These are phyloP conservation scores for Chromoteleia sp. DNA, from an alignment of 2,888 invertebrate genomes.

Conservation along the genomic window DNA sequence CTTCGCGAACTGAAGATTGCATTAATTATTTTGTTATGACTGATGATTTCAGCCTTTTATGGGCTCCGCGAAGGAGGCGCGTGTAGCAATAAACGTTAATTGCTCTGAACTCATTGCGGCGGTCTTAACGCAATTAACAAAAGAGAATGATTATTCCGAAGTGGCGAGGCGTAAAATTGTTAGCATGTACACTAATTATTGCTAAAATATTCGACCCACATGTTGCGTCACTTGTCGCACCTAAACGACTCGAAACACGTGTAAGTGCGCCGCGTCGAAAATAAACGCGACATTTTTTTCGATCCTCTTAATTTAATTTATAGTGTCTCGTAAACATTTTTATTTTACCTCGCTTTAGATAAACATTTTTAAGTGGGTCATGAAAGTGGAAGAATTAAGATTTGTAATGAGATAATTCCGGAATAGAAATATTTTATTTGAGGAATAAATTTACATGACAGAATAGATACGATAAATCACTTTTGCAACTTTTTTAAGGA, in stretches of 20 bases:
- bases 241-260: slow-evolving; percentile 37
- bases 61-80: slow-evolving; percentile 48
- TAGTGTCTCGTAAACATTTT: slow-evolving; percentile 15
- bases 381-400: background rate
- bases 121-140: slow-evolving; percentile 76
- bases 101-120: slow-evolving; percentile 74
- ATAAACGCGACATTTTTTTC: slow-evolving; percentile 5
- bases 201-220: slow-evolving; percentile 82
- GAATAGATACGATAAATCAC: no score
- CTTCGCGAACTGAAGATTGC: background rate
- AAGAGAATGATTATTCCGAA: slow-evolving; percentile 70
- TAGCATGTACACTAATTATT: slow-evolving; percentile 77
- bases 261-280: slow-evolving; percentile 13
- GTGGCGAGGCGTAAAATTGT: slow-evolving; percentile 75
- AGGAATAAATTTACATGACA: no score
- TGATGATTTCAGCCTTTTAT: slow-evolving; percentile 35
- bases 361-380: background rate
- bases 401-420: no score
- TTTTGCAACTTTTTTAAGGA: no score
- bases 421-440: background rate
- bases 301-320: slow-evolving; percentile 30
- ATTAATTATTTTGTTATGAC: slow-evolving; percentile 44
- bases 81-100: slow-evolving; percentile 77
- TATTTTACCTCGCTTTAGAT: slow-evolving; percentile 5
- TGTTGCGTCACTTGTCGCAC: slow-evolving; percentile 70